Evolutionary conservation across 2,797 vertebrate genomes (phyloP), one percentile per base, ranked within the genome.

Genomic region (Sebastes baramenuke): DNA sequence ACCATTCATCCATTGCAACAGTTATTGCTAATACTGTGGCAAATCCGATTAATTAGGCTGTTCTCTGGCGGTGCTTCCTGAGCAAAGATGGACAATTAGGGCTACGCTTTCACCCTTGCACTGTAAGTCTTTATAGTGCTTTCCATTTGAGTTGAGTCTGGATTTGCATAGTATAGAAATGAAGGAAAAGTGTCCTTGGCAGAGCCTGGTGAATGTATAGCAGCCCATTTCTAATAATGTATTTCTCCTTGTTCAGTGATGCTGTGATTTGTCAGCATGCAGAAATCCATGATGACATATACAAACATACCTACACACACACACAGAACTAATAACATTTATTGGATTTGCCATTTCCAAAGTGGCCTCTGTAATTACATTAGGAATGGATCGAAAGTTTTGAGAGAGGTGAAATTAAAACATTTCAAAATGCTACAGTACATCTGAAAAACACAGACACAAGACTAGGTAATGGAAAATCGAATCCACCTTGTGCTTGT

Each of bases 21-120:
- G 67, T 81, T 75, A 72, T 38, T 82, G 52, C 52, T 87, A 86
- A 91, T 69, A 78, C 81, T 68, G 69, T 72, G 59, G 75, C 64
- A 75, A 92, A 92, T 88, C 79, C 24, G 27, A 88, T 93, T 89
- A 93, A 79, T 87, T 69, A 77, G 65, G 64, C 73, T 42, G 46
- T 60, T 84, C 78, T 76, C 77, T 58, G 46, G 42, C 36, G 73
- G 54, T 72, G 78, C 70, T 84, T 75, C 46, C 38, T 27, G 13
- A 25, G n/a, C 13, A 72, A 67, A 88, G 75, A 89, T 72, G 42
- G 83, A 79, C 6, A 77, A 87, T 81, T 72, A 82, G 60, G 25
- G 34, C 18, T 72, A 72, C 72, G 52, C 77, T 61, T 71, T 82
- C 27, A 61, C 27, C 18, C 38, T 68, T 52, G 58, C 32, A 62